A percentile compares a stretch with the other conserved stretches of the same genome.
These are phyloP conservation scores for Isaurus tuberculatus DNA, from an alignment of 92 coral and sea anemone genomes.

Conservation along the genomic window DNA sequence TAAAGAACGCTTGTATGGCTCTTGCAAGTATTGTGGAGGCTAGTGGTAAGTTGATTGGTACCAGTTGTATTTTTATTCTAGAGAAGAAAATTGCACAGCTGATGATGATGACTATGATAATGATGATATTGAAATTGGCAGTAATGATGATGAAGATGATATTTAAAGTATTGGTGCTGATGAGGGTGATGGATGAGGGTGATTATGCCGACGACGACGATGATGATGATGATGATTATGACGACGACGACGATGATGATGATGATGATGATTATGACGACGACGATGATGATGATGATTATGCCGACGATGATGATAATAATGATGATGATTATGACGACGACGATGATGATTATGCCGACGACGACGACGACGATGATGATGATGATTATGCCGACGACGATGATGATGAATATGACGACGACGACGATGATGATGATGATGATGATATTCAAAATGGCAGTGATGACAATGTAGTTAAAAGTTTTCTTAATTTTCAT, in stretches of 20 bases:
- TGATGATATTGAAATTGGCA: no score
- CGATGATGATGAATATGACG: background rate
- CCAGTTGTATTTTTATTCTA: no score
- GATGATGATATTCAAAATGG: no score
- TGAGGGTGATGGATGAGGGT: background rate
- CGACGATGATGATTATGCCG: background rate
- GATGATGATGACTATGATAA: no score
- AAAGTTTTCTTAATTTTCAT: background rate
- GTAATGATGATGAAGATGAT: background rate
- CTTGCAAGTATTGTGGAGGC: slow-evolving; percentile 97
- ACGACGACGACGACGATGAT: background rate
- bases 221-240: background rate
- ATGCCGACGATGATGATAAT: background rate
- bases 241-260: background rate
- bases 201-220: background rate
- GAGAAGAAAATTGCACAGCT: no score
- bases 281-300: background rate
- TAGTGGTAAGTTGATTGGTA: slow-evolving; percentile 69
- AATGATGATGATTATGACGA: background rate
- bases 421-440: background rate
- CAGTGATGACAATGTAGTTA: background rate
- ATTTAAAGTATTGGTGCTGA: background rate
- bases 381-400: background rate
- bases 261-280: no score
- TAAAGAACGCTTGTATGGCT: slow-evolving; percentile 99